Evolutionary conservation across 1,140 invertebrate genomes (phyloP), one percentile per base, ranked within the genome.

Genomic region (Panulirus ornatus): DNA sequence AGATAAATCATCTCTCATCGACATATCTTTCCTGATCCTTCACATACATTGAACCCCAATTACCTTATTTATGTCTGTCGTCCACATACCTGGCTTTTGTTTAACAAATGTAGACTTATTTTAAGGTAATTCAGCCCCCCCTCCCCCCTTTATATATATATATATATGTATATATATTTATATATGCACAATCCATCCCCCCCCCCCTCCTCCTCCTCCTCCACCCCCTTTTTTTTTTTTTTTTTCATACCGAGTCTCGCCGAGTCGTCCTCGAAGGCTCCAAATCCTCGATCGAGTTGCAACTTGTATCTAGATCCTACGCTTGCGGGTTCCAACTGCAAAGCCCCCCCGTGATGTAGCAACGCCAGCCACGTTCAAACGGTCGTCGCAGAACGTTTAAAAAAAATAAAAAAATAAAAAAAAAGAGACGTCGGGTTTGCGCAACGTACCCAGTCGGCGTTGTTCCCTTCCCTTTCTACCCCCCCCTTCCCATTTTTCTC

Each of bases 251-350:
- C n/a, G 58, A 1, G 58, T 66, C 58, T 27, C 58, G 44, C n/a
- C n/a, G 11, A 78, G n/a, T 44, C 40, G 44, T 30, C 36, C 40
- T 40, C 75, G 44, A 78, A 78, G 75, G 75, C 75, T 78, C 75
- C 40, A 78, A 44, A 78, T 42, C 75, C 75, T 78, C 36, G 75
- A 78, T 44, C 40, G 75, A 44, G 76, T 70, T 88, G 73, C 54
- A 79, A 78, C 85, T 75, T 51, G 51, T 44, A 75, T 84, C 76
- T 83, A 89, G 79, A 89, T 89, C 76, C 87, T 89, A 83, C 47
- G 87, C 79, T 89, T 89, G n/a, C 40, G 70, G 76, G 87, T 73
- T 88, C 79, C 87, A 89, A 89, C 87, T 89, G 87, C 87, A 89
- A 75, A 83, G 87, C 87, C 44, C 44, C 47, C 38, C n/a, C n/a